Evolutionary conservation across 1,140 invertebrate genomes (phyloP).

Genomic region (Euglossa dilemma): DNA sequence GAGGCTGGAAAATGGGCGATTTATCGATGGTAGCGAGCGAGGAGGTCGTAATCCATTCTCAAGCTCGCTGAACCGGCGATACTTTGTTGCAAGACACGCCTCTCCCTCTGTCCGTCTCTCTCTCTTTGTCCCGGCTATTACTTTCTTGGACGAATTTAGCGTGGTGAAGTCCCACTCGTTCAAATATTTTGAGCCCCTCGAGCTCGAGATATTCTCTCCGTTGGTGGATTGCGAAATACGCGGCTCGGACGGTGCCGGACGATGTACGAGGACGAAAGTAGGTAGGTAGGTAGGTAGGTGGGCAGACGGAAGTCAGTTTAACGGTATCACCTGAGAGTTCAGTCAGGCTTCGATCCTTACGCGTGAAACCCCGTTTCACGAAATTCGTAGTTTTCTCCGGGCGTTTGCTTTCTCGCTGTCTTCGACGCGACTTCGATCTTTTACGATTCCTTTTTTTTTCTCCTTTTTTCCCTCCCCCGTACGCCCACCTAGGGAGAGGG

Average conservation of each 20-base stretch:
- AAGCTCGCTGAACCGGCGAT: neutral
- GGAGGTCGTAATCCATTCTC: neutral
- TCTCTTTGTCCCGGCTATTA: neutral
- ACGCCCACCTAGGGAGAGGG: conserved; percentile 27
- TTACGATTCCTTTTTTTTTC: neutral
- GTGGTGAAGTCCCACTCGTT: conserved; percentile 21
- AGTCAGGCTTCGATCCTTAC: conserved; percentile 58
- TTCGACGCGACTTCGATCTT: neutral
- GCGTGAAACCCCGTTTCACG: conserved; percentile 61
- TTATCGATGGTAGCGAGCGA: neutral
- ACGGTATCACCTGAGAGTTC: conserved; percentile 74
- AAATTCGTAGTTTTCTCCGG: conserved; percentile 57
- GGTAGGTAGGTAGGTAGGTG: conserved; percentile 79
- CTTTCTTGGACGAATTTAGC: conserved; percentile 40
- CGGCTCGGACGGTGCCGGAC: conserved; percentile 46
- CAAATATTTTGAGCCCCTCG: conserved; percentile 53
- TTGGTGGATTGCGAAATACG: conserved; percentile 45
- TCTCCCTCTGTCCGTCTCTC: neutral
- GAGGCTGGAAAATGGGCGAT: neutral
- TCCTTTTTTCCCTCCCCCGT: conserved; percentile 6
- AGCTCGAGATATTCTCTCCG: conserved; percentile 43
- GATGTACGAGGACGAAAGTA: conserved; percentile 76
- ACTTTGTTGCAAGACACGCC: conserved; percentile 10
- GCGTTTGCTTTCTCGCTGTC: neutral
- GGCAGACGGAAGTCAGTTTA: conserved; percentile 79